These are phyloP conservation scores for Porphyrio hochstetteri DNA, from an alignment of 2,113 vertebrate species.

Conservation along the genomic window DNA sequence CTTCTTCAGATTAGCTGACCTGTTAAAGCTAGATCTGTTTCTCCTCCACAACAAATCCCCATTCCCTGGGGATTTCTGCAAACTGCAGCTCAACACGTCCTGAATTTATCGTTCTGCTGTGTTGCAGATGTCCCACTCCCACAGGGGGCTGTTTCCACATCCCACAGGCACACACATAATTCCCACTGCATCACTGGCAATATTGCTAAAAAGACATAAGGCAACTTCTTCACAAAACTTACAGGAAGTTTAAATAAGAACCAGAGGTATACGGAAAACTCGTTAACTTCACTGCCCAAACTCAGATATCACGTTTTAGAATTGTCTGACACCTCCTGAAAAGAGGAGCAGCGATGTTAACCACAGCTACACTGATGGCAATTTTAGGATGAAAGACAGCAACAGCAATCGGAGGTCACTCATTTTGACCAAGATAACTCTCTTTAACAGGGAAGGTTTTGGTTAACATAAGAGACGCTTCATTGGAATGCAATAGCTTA, in stretches of 20 bases:
- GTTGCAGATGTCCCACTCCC: accelerated
- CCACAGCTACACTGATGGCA: neutral
- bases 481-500: neutral
- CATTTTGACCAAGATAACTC: neutral
- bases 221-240: neutral
- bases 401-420: neutral
- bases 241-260: neutral
- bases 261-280: neutral
- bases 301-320: neutral
- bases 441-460: neutral
- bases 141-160: neutral
- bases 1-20: neutral
- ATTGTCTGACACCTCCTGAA: neutral
- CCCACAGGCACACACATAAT: accelerated
- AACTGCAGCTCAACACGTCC: neutral
- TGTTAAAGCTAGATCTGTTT: neutral
- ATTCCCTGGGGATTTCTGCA: neutral
- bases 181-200: neutral
- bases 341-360: neutral
- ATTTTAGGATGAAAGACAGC: neutral
- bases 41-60: neutral
- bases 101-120: neutral
- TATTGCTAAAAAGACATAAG: neutral
- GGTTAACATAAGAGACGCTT: neutral
- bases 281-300: neutral